Evolutionary conservation across 2,888 invertebrate species (phyloP), one percentile per base, ranked within the genome.

Genomic region (Ceratothoa steindachneri): DNA sequence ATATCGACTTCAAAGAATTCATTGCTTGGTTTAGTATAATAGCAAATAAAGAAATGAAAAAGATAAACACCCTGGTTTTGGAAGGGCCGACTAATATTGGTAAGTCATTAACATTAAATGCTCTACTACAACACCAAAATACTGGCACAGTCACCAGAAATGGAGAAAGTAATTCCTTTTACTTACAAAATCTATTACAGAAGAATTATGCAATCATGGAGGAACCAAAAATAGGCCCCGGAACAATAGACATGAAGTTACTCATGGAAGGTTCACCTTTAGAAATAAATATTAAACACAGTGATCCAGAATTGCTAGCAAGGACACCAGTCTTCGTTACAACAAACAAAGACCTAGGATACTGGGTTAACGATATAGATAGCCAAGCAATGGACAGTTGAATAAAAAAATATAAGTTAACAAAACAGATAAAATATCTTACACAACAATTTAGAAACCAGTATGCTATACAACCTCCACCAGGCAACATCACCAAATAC

Each of bases 11-110:
- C 19, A 60, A 60, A 5, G n/a, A 5, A n/a, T 60, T 60, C 60
- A 12, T 65, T 0, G 66, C 65, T 12, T 71, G 71, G 71, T 41
- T 71, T 4, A 30, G 2, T 0, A 9, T 65, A 0, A 65, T 71
- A 1, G 65, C 41, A 65, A 51, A 71, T 31, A 71, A 71, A 1
- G 19, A 64, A 65, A 1, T 65, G 0, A 0, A 29, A 0, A 71
- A 71, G 29, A 64, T 71, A 1, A 71, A 71, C 2, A 31, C 65
- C 7, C 2, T 71, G 0, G 65, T 71, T 1, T 24, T 71, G 0
- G 0, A 71, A 65, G 66, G 71, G 0, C 71, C 66, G 51, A 70
- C 70, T 5, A n/a, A n/a, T 5, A 66, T 9, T 5, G 66, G 66
- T 27, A 66, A 66, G n/a, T 24, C 66, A 27, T 28, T 66, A 12